phyloP scores from a whole-genome alignment of 2,888 invertebrate genomes.

The Oxyteleia sp. region DNA sequence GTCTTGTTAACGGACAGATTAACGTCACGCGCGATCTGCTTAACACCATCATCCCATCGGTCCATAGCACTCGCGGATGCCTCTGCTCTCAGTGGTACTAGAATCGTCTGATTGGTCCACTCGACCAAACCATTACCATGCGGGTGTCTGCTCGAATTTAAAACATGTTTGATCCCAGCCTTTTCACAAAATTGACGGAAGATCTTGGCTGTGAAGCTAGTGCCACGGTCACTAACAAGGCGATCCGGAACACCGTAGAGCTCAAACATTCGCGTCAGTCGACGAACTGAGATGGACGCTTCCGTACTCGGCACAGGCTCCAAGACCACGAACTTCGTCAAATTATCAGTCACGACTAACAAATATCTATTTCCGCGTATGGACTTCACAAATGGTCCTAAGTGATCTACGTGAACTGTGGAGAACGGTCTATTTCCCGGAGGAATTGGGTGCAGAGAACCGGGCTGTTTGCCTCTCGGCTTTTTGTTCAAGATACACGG shows the following conservation, averaged over 20 bases:
- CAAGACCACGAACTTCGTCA: constrained; percentile 15
- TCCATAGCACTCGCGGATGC: neutral
- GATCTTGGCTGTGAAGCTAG: too few species aligned
- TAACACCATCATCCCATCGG: neutral
- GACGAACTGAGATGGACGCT: too few species aligned
- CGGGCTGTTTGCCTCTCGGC: too few species aligned
- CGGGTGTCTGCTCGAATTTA: too few species aligned
- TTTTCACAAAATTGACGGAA: too few species aligned
- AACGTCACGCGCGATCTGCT: neutral
- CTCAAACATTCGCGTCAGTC: too few species aligned
- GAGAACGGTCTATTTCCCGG: neutral
- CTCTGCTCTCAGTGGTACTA: neutral
- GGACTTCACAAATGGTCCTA: constrained; percentile 1
- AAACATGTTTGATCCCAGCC: too few species aligned
- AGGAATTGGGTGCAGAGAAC: neutral
- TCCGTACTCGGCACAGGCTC: constrained; percentile 14
- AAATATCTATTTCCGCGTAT: neutral
- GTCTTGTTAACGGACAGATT: neutral
- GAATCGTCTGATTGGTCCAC: constrained; percentile 22
- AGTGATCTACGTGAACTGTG: too few species aligned
- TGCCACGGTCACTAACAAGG: too few species aligned
- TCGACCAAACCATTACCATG: too few species aligned
- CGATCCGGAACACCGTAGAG: too few species aligned
- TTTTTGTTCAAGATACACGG: neutral
- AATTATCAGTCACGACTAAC: neutral